Evolutionary conservation across 2,888 invertebrate genomes (phyloP), one percentile per base, ranked within the genome.

Genomic region (Sturmia bella): DNA sequence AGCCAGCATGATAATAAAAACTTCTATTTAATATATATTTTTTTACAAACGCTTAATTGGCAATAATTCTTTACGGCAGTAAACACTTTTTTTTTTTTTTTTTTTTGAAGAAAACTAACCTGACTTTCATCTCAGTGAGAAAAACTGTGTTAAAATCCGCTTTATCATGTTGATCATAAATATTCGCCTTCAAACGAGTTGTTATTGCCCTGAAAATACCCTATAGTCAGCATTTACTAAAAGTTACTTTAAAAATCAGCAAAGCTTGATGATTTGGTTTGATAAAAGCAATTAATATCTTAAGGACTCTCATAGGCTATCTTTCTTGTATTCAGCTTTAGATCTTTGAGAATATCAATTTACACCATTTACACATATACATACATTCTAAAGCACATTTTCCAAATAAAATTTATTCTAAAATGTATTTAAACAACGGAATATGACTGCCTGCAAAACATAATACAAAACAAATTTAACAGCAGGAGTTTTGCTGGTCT

Each of bases 51-150:
- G 48, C 48, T 48, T 70, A 70, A 70, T 70, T 57, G 48, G 19
- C 45, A 70, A 70, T 57, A 70, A 57, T 19, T 70, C 57, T 48
- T 57, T n/a, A 48, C 11, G 21, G 15, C 57, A 11, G 15, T 57
- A 70, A 57, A 70, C 57, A 57, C 48, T 37, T 57, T 48, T 37
- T 57, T 13, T 48, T 48, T 37, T 57, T 13, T 48, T 48, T 37
- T 32, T 57, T 32, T 32, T 57, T 6, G 45, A 37, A 57, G 48
- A 57, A 56, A 54, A 32, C 56, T 6, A 45, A 56, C 69, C 56
- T 17, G 15, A 69, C 43, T 69, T 69, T 56, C 19, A 56, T 45
- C 45, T 32, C 4, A n/a, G 12, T 19, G n/a, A 32, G 4, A 21
- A 7, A 15, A 15, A 24, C 2, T 21, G 19, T 52, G 37, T 17